Base-by-base conservation (phyloP, 2,113 vertebrate genomes). In the Dipodomys merriami region DNA sequence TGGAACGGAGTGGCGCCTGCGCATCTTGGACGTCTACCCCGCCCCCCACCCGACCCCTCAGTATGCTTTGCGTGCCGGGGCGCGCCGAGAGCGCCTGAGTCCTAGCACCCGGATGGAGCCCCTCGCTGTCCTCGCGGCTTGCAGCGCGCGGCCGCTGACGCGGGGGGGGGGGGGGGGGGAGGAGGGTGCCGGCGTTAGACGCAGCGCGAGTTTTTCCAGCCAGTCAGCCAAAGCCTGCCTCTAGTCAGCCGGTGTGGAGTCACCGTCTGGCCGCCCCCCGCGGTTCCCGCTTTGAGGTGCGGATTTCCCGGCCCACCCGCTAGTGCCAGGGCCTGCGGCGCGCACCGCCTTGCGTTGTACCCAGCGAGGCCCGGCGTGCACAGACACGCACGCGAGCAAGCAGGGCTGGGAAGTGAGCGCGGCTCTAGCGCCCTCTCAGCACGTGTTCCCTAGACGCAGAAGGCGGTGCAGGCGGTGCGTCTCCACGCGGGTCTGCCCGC, bases 51-150 rank as follows among this genome's bases (percentile, higher is more conserved):
- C n/a, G 20, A 35, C 60, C 85, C 29, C 35, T 3, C 7, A 12
- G 46, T 20, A 12, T 2, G 2, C 13, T 2, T 39, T 0, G 7
- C 0, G 1, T 0, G 7, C 13, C 0, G n/a, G 4, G 8, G 88
- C 7, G 2, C 1, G 39, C 16, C 2, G 72, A 12, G 77, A 33
- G 10, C 1, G 18, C 7, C 7, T 30, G 64, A 15, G 11, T 8
- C 1, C 3, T 0, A 3, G 49, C n/a, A 6, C 15, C 23, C 7
- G 0, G n/a, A 30, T 29, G 44, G 22, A 57, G 9, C 67, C 20
- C 57, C 4, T 11, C 23, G 23, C 12, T 0, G 15, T 7, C 19
- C 20, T 11, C 5, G 6, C 33, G n/a, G 6, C 19, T 20, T 7
- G 0, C 12, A 1, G 57, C 33, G 8, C 23, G 13, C 49, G 3